Evolutionary conservation across 2,797 vertebrate genomes (phyloP).

Genomic region (Natrix natrix): DNA sequence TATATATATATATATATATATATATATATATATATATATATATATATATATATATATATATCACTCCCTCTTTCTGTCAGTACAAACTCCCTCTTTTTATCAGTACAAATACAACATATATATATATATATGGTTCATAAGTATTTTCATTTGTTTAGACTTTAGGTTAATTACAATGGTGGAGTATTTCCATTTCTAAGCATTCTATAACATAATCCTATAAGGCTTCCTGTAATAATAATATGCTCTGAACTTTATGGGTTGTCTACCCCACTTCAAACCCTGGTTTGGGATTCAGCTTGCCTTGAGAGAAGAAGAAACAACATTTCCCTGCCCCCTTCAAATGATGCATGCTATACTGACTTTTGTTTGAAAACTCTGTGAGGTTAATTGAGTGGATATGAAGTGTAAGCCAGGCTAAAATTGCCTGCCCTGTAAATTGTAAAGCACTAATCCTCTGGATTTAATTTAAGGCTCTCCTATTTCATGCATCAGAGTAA

Average conservation of each 20-base stretch:
- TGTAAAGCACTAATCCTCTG: conserved; percentile 60
- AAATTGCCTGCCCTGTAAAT: conserved; percentile 58
- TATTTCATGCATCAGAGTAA: conserved; percentile 51
- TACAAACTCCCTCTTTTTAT: too few relatives aligned
- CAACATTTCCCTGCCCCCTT: conserved; percentile 66
- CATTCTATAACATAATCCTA: background rate
- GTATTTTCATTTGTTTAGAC: background rate
- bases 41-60: too few relatives aligned
- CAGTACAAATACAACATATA: too few relatives aligned
- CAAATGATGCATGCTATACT: conserved; percentile 47
- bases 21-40: too few relatives aligned
- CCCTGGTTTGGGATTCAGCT: conserved; percentile 44
- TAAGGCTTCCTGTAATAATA: conserved; percentile 31
- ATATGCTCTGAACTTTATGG: background rate
- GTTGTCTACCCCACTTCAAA: conserved; percentile 45
- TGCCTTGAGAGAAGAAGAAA: conserved; percentile 46
- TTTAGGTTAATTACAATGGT: background rate
- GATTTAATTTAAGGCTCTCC: conserved; percentile 58
- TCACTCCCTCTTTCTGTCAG: too few relatives aligned
- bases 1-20: too few relatives aligned
- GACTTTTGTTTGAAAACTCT: conserved; percentile 65
- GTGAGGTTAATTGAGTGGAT: conserved; percentile 71
- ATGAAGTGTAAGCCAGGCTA: conserved; percentile 64
- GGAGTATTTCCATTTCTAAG: conserved; percentile 8
- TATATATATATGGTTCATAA: background rate